phyloP scores from a whole-genome alignment of 1,140 invertebrate species.

The Drosophila pruinosa region DNA sequence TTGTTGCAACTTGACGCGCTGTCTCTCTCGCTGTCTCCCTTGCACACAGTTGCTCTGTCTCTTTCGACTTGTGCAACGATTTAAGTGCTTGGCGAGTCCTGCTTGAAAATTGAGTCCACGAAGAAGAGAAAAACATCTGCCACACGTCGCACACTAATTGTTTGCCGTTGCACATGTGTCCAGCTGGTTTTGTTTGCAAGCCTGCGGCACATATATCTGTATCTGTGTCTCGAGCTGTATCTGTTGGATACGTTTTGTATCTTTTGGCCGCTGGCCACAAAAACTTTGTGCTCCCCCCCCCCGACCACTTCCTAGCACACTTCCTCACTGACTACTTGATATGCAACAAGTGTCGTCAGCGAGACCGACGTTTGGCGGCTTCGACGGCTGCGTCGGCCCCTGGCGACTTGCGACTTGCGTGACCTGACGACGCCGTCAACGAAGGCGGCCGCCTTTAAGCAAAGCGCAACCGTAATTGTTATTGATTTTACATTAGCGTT shows the following conservation, averaged over 20 bases:
- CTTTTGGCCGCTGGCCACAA: conserved; percentile 66
- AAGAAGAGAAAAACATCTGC: conserved; percentile 68
- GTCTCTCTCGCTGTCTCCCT: neutral
- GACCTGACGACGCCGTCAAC: conserved; percentile 20
- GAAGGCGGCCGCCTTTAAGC: conserved; percentile 35
- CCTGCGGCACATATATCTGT: conserved; percentile 29
- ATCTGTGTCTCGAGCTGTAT: conserved; percentile 42
- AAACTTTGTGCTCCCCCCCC: neutral
- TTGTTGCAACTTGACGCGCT: conserved; percentile 42
- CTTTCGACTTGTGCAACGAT: conserved; percentile 19
- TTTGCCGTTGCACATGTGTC: conserved; percentile 70
- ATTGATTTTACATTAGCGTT: conserved; percentile 77
- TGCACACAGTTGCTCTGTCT: neutral
- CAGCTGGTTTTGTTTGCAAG: conserved; percentile 59
- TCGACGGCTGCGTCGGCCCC: neutral
- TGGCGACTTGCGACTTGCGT: conserved; percentile 45
- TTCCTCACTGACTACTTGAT: conserved; percentile 60
- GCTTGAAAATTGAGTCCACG: conserved; percentile 46
- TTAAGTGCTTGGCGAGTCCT: conserved; percentile 57
- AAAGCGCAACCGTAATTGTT: conserved; percentile 71
- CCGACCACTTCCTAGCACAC: conserved; percentile 30
- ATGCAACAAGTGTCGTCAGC: conserved; percentile 67
- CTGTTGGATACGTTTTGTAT: conserved; percentile 21
- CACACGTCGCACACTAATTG: conserved; percentile 75
- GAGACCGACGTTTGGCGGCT: conserved; percentile 18